Evolutionary conservation across 2,888 invertebrate species (phyloP).

Genomic region (Chrysina gloriosa): DNA sequence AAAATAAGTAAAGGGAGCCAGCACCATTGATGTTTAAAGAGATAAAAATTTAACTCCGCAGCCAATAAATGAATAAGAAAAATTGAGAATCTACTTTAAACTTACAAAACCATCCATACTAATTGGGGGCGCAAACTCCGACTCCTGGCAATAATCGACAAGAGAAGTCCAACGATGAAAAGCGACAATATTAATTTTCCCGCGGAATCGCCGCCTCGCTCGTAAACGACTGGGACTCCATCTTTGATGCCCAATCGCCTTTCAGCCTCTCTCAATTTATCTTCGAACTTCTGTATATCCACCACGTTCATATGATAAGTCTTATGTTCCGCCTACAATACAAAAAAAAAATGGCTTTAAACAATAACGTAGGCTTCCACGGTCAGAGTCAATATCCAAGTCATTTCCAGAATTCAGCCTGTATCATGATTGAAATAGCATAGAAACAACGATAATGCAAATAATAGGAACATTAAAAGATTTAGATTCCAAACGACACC

Average conservation of each 20-base stretch:
- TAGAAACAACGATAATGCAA: too few species aligned
- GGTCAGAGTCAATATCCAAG: too few species aligned
- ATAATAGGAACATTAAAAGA: too few species aligned
- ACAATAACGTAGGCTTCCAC: too few species aligned
- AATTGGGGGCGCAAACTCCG: conserved; percentile 75
- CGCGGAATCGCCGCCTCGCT: conserved; percentile 80
- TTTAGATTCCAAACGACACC: too few species aligned
- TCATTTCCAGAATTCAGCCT: too few species aligned
- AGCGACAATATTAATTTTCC: conserved; percentile 78
- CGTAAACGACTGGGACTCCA: conserved; percentile 87
- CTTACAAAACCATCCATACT: conserved; percentile 86
- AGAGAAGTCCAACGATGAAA: conserved; percentile 74
- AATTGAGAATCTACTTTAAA: too few species aligned
- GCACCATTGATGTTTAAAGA: too few species aligned
- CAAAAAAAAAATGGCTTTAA: background rate
- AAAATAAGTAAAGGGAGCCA: too few species aligned
- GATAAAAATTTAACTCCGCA: too few species aligned
- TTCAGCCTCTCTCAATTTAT: conserved; percentile 89
- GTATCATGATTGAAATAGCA: too few species aligned
- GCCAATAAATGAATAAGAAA: conserved; percentile 8
- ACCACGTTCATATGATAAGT: conserved; percentile 88
- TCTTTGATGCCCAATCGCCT: conserved; percentile 81
- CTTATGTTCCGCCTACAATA: conserved; percentile 70
- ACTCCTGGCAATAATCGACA: conserved; percentile 76
- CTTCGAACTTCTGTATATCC: conserved; percentile 87